Base-by-base conservation (phyloP, 2,113 vertebrate species). In the human (Homo sapiens) region DNA sequence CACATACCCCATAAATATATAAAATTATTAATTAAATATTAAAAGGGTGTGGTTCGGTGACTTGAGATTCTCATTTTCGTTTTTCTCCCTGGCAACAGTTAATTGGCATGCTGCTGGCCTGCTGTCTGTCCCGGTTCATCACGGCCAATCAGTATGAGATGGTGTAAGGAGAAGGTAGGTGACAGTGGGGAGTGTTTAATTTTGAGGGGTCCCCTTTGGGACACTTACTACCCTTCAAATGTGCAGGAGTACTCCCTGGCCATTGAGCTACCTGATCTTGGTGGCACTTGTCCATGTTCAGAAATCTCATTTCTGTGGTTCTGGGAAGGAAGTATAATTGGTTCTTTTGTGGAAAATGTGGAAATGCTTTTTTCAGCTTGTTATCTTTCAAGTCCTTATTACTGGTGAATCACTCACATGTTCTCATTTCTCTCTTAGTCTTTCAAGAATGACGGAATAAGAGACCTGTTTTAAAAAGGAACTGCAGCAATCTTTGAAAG, bases 71-170 rank as follows among this genome's bases (percentile, higher is more conserved):
- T 70, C 20, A 2, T 85, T 92, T 76, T 93, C 13, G 10, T 0
- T 97, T 98, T 93, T 92, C 40, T 76, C 95, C 38, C 83, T 92
- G 16, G 84, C 16, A 93, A 96, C 98, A 99, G 99, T 98, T 99
- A 98, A 99, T 99, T 23, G 99, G 99, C 98, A 99, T 99, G 99
- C 98, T 99, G 98, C 97, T 99, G 99, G 99, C 99, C 45, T 99
- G 99, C 98, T 99, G 99, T 98, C 99, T 99, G 98, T 99, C 99
- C 96, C 99, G 99, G 98, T 99, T 99, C 99, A 99, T 99, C 98
- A 99, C 99, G 98, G 99, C 99, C 99, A 99, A 99, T 99, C 99
- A 99, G 98, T 99, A 99, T 6, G 99, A 99, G 98, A 99, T 99
- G 99, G 99, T 99, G 98, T 99, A 99, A 99, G 99, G 99, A 99